Base-by-base conservation (phyloP, 2,113 vertebrate genomes). In the Gavia stellata region DNA sequence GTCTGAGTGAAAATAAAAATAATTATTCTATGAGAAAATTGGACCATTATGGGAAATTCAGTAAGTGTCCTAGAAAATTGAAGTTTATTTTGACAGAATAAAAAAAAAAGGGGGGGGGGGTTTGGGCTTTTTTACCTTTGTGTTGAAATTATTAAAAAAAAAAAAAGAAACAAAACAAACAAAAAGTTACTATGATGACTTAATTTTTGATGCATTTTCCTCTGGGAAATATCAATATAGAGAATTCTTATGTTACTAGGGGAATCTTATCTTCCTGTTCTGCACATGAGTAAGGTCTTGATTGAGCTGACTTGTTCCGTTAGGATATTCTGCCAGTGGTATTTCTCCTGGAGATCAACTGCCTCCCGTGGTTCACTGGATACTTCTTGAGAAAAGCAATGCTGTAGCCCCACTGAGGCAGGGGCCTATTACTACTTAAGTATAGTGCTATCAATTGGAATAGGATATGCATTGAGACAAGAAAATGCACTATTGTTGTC, bases 31-130 rank as follows among this genome's bases (percentile, higher is more conserved):
- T 85, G 7, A 47, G 49, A 83, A 82, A 86, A 68, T 18, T 28
- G 6, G 36, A 7, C 14, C 24, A 18, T 44, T 72, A 17, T 2
- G 10, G 66, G 20, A 88, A 83, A 73, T 77, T 67, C 42, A 47
- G 12, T 67, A 81, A 34, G 2, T 55, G 3, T 67, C 5, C 24
- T 45, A 61, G 36, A 81, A 74, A 58, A 40, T 5, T 29, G 18
- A 25, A 59, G 25, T 50, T 86, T 92, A 17, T 92, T 86, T 90
- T 83, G 29, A 71, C 8, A 52, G 47, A 62, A 67, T 50, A 3
- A 29, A 47, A 55, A 53, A 25, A 23, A 49, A 58, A 16, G 9
- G 7, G 4, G 50, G 9, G 2, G 1, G 3, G 7, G 0, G 20
- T n/a, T n/a, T 10, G 4, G 6, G 8, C 4, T 68, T 14, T 67